These are phyloP conservation scores for Mesocentrotus franciscanus DNA, from an alignment of 53 echinoderm and acorn worm species.

Conservation along the genomic window DNA sequence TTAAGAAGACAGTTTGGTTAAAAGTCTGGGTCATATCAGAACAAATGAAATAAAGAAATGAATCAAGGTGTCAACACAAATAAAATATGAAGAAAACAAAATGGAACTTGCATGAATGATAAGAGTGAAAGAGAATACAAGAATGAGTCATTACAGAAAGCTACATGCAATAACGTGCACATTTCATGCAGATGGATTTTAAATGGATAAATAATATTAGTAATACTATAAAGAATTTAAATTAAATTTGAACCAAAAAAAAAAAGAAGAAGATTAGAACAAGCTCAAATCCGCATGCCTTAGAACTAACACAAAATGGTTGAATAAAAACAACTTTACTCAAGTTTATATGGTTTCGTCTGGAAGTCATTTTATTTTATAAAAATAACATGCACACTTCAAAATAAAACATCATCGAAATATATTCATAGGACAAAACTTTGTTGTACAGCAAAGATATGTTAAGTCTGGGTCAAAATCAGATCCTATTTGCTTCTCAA, in stretches of 20 bases:
- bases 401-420: slow-evolving; percentile 45
- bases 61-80: not conserved
- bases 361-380: slow-evolving; percentile 58
- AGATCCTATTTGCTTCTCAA: not conserved
- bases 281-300: not conserved
- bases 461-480: slow-evolving; percentile 70
- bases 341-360: slow-evolving; percentile 1
- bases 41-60: not conserved
- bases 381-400: slow-evolving; percentile 66
- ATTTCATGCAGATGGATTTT: not conserved
- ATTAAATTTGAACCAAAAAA: not conserved
- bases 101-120: not conserved
- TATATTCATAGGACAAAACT: slow-evolving; percentile 11
- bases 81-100: not conserved
- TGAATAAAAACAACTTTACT: slow-evolving; percentile 47
- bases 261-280: not conserved
- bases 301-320: not conserved
- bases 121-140: not conserved
- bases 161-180: not conserved
- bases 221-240: not conserved
- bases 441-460: not conserved
- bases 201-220: not conserved
- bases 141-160: not conserved
- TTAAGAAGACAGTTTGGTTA: not conserved
- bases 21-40: slow-evolving; percentile 31